A percentile compares a stretch with the other conserved stretches of the same genome.
Conservation (phyloP, 2,888 invertebrate species). For the Syrphus vitripennis region DNA sequence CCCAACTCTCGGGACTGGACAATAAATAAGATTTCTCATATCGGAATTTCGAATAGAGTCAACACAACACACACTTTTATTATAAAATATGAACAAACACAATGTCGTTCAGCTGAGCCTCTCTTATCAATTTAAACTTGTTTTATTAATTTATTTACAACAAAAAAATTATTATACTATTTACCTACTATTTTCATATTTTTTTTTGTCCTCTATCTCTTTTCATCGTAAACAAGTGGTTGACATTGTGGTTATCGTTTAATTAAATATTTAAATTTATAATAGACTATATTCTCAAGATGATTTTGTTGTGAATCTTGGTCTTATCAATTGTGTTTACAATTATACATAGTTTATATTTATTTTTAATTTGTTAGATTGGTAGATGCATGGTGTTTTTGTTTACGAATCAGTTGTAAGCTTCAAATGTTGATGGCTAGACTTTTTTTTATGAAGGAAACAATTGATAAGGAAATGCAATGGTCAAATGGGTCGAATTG, state of each 20-base stretch:
- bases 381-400: background rate
- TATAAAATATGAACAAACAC: background rate
- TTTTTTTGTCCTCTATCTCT: background rate
- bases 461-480: background rate
- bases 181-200: slow-evolving; percentile 49
- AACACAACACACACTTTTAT: background rate
- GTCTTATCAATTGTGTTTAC: slow-evolving; percentile 22
- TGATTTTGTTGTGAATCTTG: background rate
- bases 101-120: slow-evolving; percentile 1
- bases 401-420: background rate
- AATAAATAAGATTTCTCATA: slow-evolving; percentile 22
- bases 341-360: background rate
- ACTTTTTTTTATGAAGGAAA: background rate
- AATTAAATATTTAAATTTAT: slow-evolving; percentile 30
- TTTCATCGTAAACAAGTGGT: slow-evolving; percentile 12
- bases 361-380: background rate
- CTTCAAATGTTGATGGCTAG: background rate
- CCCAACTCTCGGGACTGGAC: slow-evolving; percentile 8
- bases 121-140: slow-evolving; percentile 49
- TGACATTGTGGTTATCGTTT: slow-evolving; percentile 37
- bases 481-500: background rate
- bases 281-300: slow-evolving; percentile 17
- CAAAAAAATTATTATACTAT: slow-evolving; percentile 43
- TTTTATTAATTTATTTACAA: slow-evolving; percentile 48
- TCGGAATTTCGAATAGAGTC: slow-evolving; percentile 4